Percentiles rank a stretch among this genome's conserved stretches.
Evolutionary conservation across 2,797 vertebrate genomes (phyloP).

Genomic region (Sylvia borin): DNA sequence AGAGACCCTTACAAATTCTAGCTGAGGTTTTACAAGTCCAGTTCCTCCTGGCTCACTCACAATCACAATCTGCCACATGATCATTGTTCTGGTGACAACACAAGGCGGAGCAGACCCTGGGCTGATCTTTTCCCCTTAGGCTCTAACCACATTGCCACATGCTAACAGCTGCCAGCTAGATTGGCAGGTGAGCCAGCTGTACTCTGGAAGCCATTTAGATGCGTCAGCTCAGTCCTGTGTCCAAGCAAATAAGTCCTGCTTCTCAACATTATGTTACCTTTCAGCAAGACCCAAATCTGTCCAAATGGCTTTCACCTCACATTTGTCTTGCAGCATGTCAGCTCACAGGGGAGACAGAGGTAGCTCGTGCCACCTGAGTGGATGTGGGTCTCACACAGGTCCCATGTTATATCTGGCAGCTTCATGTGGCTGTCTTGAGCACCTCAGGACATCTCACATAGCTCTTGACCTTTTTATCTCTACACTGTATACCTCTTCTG

Average conservation of each 20-base stretch:
- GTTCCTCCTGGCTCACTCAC: neutral
- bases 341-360: neutral
- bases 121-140: neutral
- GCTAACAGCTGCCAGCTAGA: neutral
- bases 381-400: neutral
- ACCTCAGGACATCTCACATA: neutral
- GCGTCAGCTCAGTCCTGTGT: neutral
- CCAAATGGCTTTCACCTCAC: neutral
- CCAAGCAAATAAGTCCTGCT: neutral
- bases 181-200: neutral
- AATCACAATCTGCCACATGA: neutral
- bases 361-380: neutral
- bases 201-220: constrained; percentile 13
- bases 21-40: neutral
- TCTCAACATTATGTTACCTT: neutral
- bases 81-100: neutral
- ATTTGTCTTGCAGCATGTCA: neutral
- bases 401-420: neutral
- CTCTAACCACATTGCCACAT: neutral
- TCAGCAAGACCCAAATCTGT: constrained; percentile 5
- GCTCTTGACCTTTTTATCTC: neutral
- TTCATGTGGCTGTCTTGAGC: neutral
- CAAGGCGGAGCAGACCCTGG: neutral
- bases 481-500: neutral
- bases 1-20: neutral